Evolutionary conservation across 2,888 invertebrate genomes (phyloP), one percentile per base, ranked within the genome.

Genomic region (Trypoxylon attenuatum): DNA sequence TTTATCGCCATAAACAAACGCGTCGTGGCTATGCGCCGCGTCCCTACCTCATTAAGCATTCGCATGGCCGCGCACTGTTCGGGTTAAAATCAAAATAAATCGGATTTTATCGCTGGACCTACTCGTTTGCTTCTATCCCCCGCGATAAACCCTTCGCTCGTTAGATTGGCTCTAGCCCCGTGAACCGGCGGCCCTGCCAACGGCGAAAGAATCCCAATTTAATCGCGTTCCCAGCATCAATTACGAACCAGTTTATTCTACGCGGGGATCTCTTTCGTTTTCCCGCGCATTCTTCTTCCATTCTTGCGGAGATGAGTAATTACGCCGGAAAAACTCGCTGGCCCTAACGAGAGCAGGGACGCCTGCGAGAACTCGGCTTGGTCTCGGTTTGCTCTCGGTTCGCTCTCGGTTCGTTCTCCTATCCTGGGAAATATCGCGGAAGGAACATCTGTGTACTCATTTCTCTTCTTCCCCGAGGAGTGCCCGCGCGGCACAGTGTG

Each of bases 381-480:
- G n/a, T 13, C 33, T 33, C 13, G 5, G 27, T 6, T n/a, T 2
- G 33, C n/a, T 13, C 18, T 2, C 47, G 5, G 33, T 5, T 43
- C 10, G 47, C n/a, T 18, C 45, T 23, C 13, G 33, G 13, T 13
- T 13, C 33, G 33, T 33, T 13, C 41, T 67, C 33, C 55, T 69
- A 54, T 62, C 66, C 66, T 67, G 72, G 77, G 72, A 76, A 77
- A 75, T 77, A 77, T 66, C 77, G 64, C 65, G 66, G 68, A 62
- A 62, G 64, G 55, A 77, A 77, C 78, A 77, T 77, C 76, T 75
- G 72, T 78, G 78, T 65, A 65, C 69, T 75, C 72, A 64, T 75
- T 74, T 68, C 69, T 75, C 71, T 55, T 52, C 59, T 57, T 71
- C 66, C 78, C 75, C 27, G 43, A 64, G 75, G 67, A 75, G 71